Percentiles rank a stretch among this genome's conserved stretches.
These are phyloP conservation scores for Aphelenchoides avenae DNA, from an alignment of 1,140 invertebrate genomes.

Conservation along the genomic window DNA sequence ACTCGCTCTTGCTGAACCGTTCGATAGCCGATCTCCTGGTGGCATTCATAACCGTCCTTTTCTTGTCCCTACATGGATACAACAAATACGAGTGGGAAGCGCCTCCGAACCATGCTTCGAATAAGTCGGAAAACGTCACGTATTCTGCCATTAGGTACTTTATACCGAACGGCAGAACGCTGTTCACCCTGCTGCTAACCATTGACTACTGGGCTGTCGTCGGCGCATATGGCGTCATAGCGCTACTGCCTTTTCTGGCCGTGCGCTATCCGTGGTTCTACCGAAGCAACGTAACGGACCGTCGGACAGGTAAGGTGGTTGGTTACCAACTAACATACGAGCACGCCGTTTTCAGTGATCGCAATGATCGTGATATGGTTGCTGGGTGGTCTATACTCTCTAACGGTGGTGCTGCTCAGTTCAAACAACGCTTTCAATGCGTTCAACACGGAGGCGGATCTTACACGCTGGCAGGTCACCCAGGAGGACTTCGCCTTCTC, in stretches of 20 bases:
- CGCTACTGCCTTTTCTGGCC: slow-evolving; percentile 39
- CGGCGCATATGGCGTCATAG: slow-evolving; percentile 34
- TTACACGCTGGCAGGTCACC: slow-evolving; percentile 38
- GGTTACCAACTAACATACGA: slow-evolving; percentile 7
- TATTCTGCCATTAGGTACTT: slow-evolving; percentile 32
- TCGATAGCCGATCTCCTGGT: slow-evolving; percentile 38
- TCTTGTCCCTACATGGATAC: slow-evolving; percentile 38
- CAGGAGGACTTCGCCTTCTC: slow-evolving; percentile 38
- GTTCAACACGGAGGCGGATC: slow-evolving; percentile 33
- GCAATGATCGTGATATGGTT: slow-evolving; percentile 36
- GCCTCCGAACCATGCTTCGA: slow-evolving; percentile 4
- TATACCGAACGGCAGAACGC: slow-evolving; percentile 37
- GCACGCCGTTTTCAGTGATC: slow-evolving; percentile 24
- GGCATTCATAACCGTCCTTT: slow-evolving; percentile 32
- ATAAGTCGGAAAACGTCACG: slow-evolving; percentile 13
- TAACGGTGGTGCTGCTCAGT: slow-evolving; percentile 29
- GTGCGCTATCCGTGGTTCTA: slow-evolving; percentile 37
- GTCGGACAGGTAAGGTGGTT: slow-evolving; percentile 27
- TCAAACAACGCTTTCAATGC: slow-evolving; percentile 46
- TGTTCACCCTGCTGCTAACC: slow-evolving; percentile 40
- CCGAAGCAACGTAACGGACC: slow-evolving; percentile 23
- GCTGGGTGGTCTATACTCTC: slow-evolving; percentile 32
- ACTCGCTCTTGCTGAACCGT: slow-evolving; percentile 39
- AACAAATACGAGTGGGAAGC: no score
- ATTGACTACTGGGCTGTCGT: slow-evolving; percentile 43